These are phyloP conservation scores for Thalassarche chlororhynchos DNA, from an alignment of 2,113 vertebrate species.

Conservation along the genomic window DNA sequence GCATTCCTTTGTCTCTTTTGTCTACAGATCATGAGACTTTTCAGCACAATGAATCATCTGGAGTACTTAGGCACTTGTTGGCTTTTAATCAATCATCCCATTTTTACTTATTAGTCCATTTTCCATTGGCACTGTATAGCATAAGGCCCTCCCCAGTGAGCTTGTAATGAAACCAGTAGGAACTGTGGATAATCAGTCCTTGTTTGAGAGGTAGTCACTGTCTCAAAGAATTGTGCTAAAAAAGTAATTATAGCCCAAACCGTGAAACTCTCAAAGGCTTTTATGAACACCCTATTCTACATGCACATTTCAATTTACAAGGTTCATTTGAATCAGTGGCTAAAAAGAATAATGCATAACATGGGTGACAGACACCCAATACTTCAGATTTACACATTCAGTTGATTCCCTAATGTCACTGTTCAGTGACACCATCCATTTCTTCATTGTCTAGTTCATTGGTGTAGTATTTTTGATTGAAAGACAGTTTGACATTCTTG, in stretches of 20 bases:
- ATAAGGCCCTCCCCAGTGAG: background rate
- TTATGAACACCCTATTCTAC: background rate
- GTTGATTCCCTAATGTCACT: background rate
- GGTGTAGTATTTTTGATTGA: background rate
- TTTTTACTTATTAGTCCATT: conserved; percentile 23
- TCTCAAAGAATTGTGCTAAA: background rate
- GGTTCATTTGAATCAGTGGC: conserved; percentile 27
- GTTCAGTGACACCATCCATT: background rate
- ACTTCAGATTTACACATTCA: background rate
- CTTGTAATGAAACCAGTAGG: background rate
- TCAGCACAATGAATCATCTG: conserved; percentile 2
- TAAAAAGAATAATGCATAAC: background rate
- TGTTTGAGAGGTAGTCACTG: background rate
- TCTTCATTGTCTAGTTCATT: background rate
- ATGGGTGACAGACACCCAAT: background rate
- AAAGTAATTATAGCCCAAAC: conserved; percentile 31
- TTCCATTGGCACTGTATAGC: background rate
- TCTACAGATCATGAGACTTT: background rate
- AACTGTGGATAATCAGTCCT: background rate
- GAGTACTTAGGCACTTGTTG: background rate
- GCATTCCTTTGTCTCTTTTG: background rate
- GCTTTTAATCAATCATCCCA: conserved; percentile 40
- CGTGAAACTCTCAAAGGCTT: conserved; percentile 8
- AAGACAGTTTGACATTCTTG: background rate
- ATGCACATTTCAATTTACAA: conserved; percentile 26